Base-by-base conservation (phyloP, 2,888 invertebrate genomes). In the Nomada ruficornis region DNA sequence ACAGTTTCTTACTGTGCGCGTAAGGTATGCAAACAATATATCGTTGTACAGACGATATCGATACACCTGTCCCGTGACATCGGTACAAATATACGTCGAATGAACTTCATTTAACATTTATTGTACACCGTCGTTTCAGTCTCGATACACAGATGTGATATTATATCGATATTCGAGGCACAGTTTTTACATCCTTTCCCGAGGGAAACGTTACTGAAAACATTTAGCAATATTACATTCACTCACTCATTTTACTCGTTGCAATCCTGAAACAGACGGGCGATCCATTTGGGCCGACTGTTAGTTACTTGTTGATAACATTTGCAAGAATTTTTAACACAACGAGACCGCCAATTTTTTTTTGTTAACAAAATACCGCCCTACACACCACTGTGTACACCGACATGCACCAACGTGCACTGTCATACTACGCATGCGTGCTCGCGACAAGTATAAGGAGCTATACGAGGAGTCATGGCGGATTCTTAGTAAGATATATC, bases 261-360 rank as follows among this genome's bases (percentile, higher is more conserved):
- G 52, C 50, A 10, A 57, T 23, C 50, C 10, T 18, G 65, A 73
- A 57, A 73, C 54, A 57, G 47, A 78, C 63, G 42, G 54, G 11
- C 60, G 65, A 62, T 73, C 55, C 84, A 70, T 78, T 79, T 65
- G 29, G 62, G 54, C 55, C 57, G 72, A 67, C 76, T 64, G 54
- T 65, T 71, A 72, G 76, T 79, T 52, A 57, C 50, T 69, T 52
- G 64, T 50, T 44, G 52, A 36, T 70, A 74, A 80, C 84, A 84
- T 84, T 84, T 74, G 71, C 71, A 64, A 54, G 67, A 57, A 84
- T 80, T 84, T 80, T 84, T 84, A 67, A 84, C 76, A 76, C 81
- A 75, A 87, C 88, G 86, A 88, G 79, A 86, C 83, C 86, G 74
- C 83, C 77, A 80, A 65, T 75, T 82, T 84, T 82, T 86, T 86